A percentile compares a stretch with the other conserved stretches of the same genome.
Conservation (phyloP, 1,140 invertebrate genomes). For the Scaptomyza hsui region DNA sequence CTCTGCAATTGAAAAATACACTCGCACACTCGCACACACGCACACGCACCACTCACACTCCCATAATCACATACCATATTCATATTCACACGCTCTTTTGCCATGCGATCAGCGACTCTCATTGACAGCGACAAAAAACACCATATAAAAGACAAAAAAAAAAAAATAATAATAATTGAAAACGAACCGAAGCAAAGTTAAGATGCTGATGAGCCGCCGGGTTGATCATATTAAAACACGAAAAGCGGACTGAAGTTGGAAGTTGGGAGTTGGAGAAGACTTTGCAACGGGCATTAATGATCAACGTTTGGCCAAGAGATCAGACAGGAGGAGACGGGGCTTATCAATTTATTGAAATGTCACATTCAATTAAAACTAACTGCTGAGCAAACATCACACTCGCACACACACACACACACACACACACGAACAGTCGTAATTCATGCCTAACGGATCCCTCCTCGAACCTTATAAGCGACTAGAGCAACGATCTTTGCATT, state of each 20-base stretch:
- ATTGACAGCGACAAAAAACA: conserved; percentile 50
- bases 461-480: background rate
- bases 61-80: conserved; percentile 22
- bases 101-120: conserved; percentile 60
- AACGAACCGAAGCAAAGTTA: conserved; percentile 54
- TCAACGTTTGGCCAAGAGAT: conserved; percentile 49
- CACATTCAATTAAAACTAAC: conserved; percentile 81
- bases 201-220: conserved; percentile 79
- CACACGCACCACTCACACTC: background rate
- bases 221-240: conserved; percentile 76
- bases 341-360: conserved; percentile 82
- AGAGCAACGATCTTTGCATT: conserved; percentile 59
- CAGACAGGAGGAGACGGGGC: conserved; percentile 31
- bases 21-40: conserved; percentile 5
- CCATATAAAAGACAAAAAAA: conserved; percentile 1
- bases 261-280: conserved; percentile 20
- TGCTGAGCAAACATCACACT: conserved; percentile 70
- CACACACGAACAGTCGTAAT: conserved; percentile 41
- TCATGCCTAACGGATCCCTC: conserved; percentile 30
- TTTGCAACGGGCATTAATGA: conserved; percentile 55
- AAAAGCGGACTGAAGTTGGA: conserved; percentile 28
- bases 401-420: conserved; percentile 11
- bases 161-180: conserved; percentile 47
- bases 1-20: conserved; percentile 49
- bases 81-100: conserved; percentile 80